Evolutionary conservation across 2,797 vertebrate genomes (phyloP), one percentile per base, ranked within the genome.

Genomic region (Tapirus indicus): DNA sequence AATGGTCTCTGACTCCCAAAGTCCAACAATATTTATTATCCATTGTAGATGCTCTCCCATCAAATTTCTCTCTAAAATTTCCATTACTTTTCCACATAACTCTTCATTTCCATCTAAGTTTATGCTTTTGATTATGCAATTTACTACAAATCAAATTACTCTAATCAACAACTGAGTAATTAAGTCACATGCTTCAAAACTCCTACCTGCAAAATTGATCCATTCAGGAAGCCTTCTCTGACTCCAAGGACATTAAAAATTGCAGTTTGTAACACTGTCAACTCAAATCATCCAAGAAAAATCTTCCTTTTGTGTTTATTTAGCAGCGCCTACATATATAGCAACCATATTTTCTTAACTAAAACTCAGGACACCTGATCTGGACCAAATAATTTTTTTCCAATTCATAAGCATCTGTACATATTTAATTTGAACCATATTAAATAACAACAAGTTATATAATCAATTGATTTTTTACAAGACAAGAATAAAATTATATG

Each of bases 351-450:
- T 95, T 94, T 82, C 52, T 91, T 83, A 95, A 92, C 64, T 95
- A 80, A 94, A 95, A 86, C 2, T 6, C 20, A 89, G 21, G 17
- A 71, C 35, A 69, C 9, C 66, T 44, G 17, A 90, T 38, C 32
- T 60, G 41, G 92, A 21, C 27, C 82, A 88, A 94, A 52, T n/a
- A 23, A 75, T 68, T 86, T 68, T 89, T 80, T 80, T 64, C 56
- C 27, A 83, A 52, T 56, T 62, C 4, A 66, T 7, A 91, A 84
- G 35, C 14, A 69, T 94, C 62, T 80, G 1, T 60, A 95, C 94
- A 85, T 77, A 96, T 60, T 56, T 58, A 82, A 41, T 35, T 95
- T 84, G 44, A 96, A 96, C 88, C 88, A 92, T 49, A 94, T 64
- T 20, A 87, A 89, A 66, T 71, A 84, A 89, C 52, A 72, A 71